These are phyloP conservation scores for Catocala fraxini DNA, from an alignment of 2,888 invertebrate genomes.

Conservation along the genomic window DNA sequence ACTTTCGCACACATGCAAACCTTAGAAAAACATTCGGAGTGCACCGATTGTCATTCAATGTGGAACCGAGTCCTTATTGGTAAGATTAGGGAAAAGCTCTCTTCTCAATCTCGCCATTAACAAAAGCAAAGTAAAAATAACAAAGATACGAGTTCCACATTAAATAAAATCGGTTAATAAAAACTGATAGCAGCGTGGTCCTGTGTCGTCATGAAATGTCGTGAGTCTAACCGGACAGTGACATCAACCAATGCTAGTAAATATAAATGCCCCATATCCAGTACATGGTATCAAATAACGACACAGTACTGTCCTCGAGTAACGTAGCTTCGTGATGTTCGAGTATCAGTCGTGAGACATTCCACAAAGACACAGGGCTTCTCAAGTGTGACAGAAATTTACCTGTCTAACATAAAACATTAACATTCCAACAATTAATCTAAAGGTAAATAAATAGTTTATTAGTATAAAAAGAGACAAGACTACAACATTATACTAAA, in stretches of 20 bases:
- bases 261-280: constrained; percentile 7
- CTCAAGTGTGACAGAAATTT: constrained; percentile 49
- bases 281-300: constrained; percentile 6
- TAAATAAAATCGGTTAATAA: constrained; percentile 43
- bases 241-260: constrained; percentile 24
- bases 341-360: constrained; percentile 33
- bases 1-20: constrained; percentile 61
- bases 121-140: constrained; percentile 30
- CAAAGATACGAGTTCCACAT: constrained; percentile 41
- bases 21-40: constrained; percentile 60
- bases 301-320: constrained; percentile 15
- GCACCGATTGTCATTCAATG: constrained; percentile 51
- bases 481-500: constrained; percentile 68
- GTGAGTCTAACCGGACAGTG: constrained; percentile 23
- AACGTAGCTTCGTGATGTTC: constrained; percentile 8
- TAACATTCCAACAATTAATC: constrained; percentile 77
- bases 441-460: constrained; percentile 71
- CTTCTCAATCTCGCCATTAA: constrained; percentile 12
- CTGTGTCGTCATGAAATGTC: constrained; percentile 43
- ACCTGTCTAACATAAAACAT: constrained; percentile 67
- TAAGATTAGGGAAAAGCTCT: constrained; percentile 10
- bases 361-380: constrained; percentile 44
- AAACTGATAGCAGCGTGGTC: constrained; percentile 36
- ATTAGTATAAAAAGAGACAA: constrained; percentile 64
- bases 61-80: constrained; percentile 40